Percentiles rank a stretch among this genome's conserved stretches.
These are phyloP conservation scores for Casuarius casuarius DNA, from an alignment of 2,113 vertebrate species.

Conservation along the genomic window DNA sequence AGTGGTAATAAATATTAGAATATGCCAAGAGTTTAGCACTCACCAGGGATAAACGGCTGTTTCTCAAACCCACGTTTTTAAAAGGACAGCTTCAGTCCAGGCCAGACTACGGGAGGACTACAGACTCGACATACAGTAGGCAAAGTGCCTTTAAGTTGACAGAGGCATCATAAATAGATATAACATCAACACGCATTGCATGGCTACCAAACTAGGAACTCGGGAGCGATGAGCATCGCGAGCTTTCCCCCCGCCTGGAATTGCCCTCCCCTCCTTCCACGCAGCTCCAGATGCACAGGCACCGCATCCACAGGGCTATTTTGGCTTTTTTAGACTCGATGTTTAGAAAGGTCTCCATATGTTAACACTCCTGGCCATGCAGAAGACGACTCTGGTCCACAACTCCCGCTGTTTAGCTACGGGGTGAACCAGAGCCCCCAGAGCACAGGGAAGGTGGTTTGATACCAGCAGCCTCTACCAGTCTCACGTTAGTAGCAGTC, in stretches of 20 bases:
- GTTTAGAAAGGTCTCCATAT: not conserved
- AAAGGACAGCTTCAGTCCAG: not conserved
- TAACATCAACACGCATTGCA: not conserved
- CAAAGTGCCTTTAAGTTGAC: not conserved
- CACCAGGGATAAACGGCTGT: not conserved
- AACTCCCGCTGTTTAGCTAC: not conserved
- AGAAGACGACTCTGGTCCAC: not conserved
- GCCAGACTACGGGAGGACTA: not conserved
- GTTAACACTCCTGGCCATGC: not conserved
- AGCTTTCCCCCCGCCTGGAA: not conserved
- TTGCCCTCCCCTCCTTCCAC: not conserved
- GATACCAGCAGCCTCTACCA: not conserved
- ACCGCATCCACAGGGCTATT: not conserved
- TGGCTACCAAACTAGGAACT: not conserved
- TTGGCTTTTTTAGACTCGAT: not conserved
- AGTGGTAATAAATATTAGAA: not conserved
- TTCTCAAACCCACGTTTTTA: not conserved
- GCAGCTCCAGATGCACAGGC: not conserved
- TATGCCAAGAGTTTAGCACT: not conserved
- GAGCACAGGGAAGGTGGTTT: not conserved
- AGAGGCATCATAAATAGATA: not conserved
- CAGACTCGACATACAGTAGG: not conserved
- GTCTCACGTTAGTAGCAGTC: not conserved
- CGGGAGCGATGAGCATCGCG: accelerated
- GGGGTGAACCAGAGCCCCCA: not conserved